Conservation (phyloP, 2,113 vertebrate genomes). For the Lonchura striata region DNA sequence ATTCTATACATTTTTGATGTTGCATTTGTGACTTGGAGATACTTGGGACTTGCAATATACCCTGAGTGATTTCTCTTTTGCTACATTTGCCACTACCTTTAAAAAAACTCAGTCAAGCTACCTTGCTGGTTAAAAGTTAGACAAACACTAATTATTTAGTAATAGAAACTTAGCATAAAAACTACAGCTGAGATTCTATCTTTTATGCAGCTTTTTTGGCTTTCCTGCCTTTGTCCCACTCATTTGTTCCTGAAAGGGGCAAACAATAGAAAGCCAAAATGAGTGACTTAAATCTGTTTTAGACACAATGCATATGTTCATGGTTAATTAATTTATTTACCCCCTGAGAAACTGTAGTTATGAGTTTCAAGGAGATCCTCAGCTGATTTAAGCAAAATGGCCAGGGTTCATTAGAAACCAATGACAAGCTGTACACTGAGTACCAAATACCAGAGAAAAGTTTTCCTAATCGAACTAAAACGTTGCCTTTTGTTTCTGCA, state of each 20-base stretch:
- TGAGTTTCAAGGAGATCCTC: background rate
- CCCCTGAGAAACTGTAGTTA: conserved; percentile 16
- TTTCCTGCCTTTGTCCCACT: background rate
- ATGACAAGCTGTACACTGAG: background rate
- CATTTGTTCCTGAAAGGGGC: background rate
- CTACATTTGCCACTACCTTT: background rate
- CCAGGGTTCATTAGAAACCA: background rate
- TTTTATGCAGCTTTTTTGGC: background rate
- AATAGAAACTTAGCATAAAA: background rate
- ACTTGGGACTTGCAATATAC: background rate
- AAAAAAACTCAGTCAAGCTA: background rate
- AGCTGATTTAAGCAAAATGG: conserved; percentile 18
- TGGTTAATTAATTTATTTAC: conserved; percentile 37
- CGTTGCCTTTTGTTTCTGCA: background rate
- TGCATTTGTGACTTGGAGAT: background rate
- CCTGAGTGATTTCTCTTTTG: background rate
- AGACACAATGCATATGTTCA: background rate
- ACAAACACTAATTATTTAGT: background rate
- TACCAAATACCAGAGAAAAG: background rate
- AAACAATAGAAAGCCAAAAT: background rate
- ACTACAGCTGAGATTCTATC: background rate
- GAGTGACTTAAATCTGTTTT: background rate
- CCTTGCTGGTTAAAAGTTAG: background rate
- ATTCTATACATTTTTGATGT: background rate
- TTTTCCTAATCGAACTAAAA: background rate